These are phyloP conservation scores for Colostygia pectinataria DNA, from an alignment of 2,888 invertebrate species.

Conservation along the genomic window DNA sequence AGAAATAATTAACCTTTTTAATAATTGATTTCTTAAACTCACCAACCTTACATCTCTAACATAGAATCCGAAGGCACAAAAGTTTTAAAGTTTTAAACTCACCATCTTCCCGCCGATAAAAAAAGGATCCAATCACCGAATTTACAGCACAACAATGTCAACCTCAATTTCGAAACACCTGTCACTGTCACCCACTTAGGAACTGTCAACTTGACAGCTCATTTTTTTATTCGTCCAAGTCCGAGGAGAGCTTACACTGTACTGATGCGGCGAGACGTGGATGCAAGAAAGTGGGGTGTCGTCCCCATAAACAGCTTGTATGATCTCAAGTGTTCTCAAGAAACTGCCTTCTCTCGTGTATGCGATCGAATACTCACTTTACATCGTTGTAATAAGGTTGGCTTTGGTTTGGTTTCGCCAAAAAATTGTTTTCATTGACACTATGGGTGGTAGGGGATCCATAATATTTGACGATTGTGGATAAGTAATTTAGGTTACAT, in stretches of 20 bases:
- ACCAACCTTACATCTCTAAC: too few relatives aligned
- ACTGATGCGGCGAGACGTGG: slow-evolving; percentile 38
- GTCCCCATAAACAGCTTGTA: slow-evolving; percentile 51
- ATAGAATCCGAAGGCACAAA: too few relatives aligned
- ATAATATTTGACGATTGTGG: slow-evolving; percentile 1
- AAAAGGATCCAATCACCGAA: slow-evolving; percentile 43
- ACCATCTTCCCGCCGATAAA: slow-evolving; percentile 41
- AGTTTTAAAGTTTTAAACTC: slow-evolving; percentile 25
- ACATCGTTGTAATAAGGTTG: background rate
- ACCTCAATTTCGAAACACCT: slow-evolving; percentile 36
- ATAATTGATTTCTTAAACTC: too few relatives aligned
- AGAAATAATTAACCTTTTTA: too few relatives aligned
- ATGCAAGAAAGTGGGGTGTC: slow-evolving; percentile 60
- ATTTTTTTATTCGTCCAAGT: slow-evolving; percentile 42
- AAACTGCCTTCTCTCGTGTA: slow-evolving; percentile 23
- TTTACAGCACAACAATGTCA: slow-evolving; percentile 21
- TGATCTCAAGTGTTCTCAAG: slow-evolving; percentile 16
- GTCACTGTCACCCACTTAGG: slow-evolving; percentile 43
- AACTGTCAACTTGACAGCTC: slow-evolving; percentile 39
- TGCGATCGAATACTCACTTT: slow-evolving; percentile 1
- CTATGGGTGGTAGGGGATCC: slow-evolving; percentile 26
- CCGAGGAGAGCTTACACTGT: slow-evolving; percentile 5
- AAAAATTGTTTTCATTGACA: slow-evolving; percentile 31
- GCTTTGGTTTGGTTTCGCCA: background rate
- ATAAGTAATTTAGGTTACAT: too few relatives aligned